Evolutionary conservation across 2,888 invertebrate genomes (phyloP), one percentile per base, ranked within the genome.

Genomic region (Nymphalis urticae): DNA sequence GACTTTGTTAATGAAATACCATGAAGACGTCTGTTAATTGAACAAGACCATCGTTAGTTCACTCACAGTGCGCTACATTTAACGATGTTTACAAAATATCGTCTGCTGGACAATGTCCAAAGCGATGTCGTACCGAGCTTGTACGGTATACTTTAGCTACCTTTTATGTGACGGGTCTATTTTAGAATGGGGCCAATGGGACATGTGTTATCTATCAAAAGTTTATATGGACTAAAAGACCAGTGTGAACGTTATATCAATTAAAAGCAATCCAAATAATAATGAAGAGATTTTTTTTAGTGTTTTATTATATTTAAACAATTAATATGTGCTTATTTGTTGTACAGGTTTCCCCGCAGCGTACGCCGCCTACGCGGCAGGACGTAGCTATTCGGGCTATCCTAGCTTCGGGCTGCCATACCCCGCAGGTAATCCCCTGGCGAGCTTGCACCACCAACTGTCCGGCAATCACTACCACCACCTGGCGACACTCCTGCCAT

Each of bases 381-480:
- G 97, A 93, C 97, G 98, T 94, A 97, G 98, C 92, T 98, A 97
- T 94, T 97, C 97, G 94, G 97, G 97, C 94, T 98, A 98, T 95
- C 97, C 98, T 94, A 97, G 97, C 95, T 98, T 98, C 95, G 97
- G 98, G 95, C 97, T 98, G 94, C 98, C 98, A 92, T 98, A 98
- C 94, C 98, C 98, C 91, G 97, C 98, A 97, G 97, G 97, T 97
- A 97, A 97, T 95, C 92, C 95, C 93, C 95, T 95, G 94, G 94
- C 94, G 94, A 95, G 95, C 94, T 94, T 95, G 94, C 95, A 95
- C 94, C 95, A 95, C 94, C 94, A 94, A 92, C 89, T 92, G 84
- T 94, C 93, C 93, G 92, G 92, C 90, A 89, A 92, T 87, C 89
- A 93, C 93, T 94, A 93, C 93, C 94, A 93, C 90, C 95, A 93